These are phyloP conservation scores for Nycticorax nycticorax DNA, from an alignment of 2,113 vertebrate genomes.

Conservation along the genomic window DNA sequence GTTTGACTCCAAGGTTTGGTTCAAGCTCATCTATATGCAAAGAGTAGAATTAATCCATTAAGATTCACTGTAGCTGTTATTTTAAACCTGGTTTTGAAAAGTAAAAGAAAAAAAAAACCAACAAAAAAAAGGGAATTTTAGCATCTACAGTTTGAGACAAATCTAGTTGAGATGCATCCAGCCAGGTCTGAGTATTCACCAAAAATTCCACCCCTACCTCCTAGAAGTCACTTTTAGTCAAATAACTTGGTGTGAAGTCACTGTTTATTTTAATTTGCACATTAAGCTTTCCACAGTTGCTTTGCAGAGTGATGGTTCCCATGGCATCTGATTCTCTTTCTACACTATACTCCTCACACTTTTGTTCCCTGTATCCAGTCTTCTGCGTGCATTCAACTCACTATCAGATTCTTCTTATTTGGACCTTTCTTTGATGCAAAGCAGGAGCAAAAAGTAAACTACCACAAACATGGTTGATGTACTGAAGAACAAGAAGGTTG, in stretches of 20 bases:
- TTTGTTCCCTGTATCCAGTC: background rate
- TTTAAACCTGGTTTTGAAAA: background rate
- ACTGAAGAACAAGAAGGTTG: background rate
- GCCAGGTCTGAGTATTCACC: background rate
- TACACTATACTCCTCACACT: background rate
- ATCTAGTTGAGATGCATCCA: background rate
- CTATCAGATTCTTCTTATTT: background rate
- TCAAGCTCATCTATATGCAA: background rate
- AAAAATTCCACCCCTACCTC: background rate
- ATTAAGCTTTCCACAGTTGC: background rate
- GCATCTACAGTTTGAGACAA: background rate
- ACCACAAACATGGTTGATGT: background rate
- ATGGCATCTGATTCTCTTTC: background rate
- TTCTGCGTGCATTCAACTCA: rapidly evolving
- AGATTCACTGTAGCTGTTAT: background rate
- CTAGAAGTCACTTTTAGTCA: background rate
- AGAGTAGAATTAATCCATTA: background rate
- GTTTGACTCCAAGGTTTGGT: constrained; percentile 13
- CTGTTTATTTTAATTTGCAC: background rate
- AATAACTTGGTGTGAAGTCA: background rate
- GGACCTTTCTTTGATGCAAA: background rate
- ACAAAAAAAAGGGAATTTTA: background rate
- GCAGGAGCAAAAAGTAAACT: background rate
- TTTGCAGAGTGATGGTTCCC: background rate
- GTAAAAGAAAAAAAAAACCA: background rate